Evolutionary conservation across 2,888 invertebrate genomes (phyloP), one percentile per base, ranked within the genome.

Genomic region (Sclerodermus sp.): DNA sequence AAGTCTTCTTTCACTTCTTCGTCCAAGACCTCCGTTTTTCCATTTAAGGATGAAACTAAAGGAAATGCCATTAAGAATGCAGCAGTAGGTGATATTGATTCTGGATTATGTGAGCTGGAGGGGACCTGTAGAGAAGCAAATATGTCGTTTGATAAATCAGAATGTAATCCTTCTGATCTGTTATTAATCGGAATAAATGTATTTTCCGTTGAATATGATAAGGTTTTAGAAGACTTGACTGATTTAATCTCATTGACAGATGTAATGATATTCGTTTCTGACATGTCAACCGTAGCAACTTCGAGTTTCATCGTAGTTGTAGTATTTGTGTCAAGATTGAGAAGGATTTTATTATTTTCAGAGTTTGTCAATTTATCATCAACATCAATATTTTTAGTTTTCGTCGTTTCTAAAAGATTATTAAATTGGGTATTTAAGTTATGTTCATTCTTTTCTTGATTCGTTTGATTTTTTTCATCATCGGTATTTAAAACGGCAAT

Each of bases 31-130:
- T 82, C 83, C 1, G 81, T 79, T 41, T 82, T 81, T 6, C 82
- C 83, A 56, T 82, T 82, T 8, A 83, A 67, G 3, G 84, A 82
- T 0, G 84, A 88, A 0, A 90, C 90, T 42, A 89, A 75, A 0
- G 90, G 90, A 67, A 89, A 90, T 1, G 89, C 87, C 79, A 88
- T 83, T 10, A 90, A 79, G 70, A 89, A 89, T 1, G 90, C 90
- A 12, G 89, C 90, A 1, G 89, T 89, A 4, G 90, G 89, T 1
- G 89, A 89, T 44, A 85, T 83, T 1, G 85, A 84, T 66, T 84
- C 84, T 2, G 84, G 81, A 73, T 83, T 81, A 64, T 82, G 81
- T 14, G 81, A 81, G 50, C 81, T 82, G 1, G 76, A 74, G 9
- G 83, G 83, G 9, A 84, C 84, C 68, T 84, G 82, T 23, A 85